These are phyloP conservation scores for Tenthredo scrophulariae DNA, from an alignment of 2,888 invertebrate genomes.

Conservation along the genomic window DNA sequence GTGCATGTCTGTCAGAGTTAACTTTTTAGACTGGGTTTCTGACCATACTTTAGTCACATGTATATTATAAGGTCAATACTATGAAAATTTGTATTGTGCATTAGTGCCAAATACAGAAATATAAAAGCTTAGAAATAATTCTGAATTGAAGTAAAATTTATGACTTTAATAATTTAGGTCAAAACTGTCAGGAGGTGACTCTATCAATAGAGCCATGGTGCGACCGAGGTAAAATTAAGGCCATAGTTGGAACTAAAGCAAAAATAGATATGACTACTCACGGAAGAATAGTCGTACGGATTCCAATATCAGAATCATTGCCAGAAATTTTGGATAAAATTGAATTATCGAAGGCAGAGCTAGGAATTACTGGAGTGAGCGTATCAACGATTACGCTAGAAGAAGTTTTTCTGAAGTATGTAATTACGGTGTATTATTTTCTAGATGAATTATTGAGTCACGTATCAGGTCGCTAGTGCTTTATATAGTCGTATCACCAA, in stretches of 20 bases:
- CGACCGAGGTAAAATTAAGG: slow-evolving; percentile 72
- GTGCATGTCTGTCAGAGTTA: not conserved
- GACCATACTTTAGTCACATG: not conserved
- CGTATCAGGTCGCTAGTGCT: not conserved
- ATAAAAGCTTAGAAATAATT: not conserved
- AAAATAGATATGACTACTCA: slow-evolving; percentile 77
- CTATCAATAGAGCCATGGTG: slow-evolving; percentile 72
- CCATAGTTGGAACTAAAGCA: slow-evolving; percentile 77
- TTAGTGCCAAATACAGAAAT: not conserved
- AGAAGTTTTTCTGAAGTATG: slow-evolving; percentile 92
- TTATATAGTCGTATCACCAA: not conserved
- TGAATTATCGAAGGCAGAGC: slow-evolving; percentile 80
- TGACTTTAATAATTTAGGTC: slow-evolving; percentile 62
- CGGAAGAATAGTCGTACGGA: slow-evolving; percentile 81
- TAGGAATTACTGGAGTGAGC: slow-evolving; percentile 89
- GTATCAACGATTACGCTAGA: slow-evolving; percentile 94
- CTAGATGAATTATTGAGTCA: slow-evolving; percentile 36
- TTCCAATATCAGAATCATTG: slow-evolving; percentile 81
- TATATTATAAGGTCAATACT: not conserved
- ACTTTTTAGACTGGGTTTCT: not conserved
- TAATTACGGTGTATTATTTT: slow-evolving; percentile 37
- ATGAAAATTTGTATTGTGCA: not conserved
- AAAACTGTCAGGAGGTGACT: slow-evolving; percentile 73
- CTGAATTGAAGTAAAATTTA: slow-evolving; percentile 31
- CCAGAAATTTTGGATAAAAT: slow-evolving; percentile 83